Base-by-base conservation (phyloP, 1,140 invertebrate species). In the Nilaparvata lugens region DNA sequence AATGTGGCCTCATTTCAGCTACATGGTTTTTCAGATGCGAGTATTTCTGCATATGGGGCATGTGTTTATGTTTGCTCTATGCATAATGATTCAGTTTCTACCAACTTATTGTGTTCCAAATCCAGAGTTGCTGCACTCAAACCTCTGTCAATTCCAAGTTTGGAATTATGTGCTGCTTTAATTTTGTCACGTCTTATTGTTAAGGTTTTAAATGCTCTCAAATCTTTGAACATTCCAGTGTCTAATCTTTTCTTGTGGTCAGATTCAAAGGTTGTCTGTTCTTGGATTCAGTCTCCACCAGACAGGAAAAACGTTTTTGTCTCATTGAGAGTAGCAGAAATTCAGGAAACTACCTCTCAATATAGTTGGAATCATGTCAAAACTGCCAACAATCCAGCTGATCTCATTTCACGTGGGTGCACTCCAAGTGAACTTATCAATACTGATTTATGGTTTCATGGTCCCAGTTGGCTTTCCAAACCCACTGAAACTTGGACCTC, bases 91-190 rank as follows among this genome's bases (percentile, higher is more conserved):
- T 61, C 35, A 38, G 62, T 56, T 61, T 56, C 61, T n/a, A 23
- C 63, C 62, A 19, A 59, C 11, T 9, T 9, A 59, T 67, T 43
- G 28, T 45, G 16, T 52, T 66, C 69, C 4, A 73, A 73, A 60
- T 48, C 62, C 11, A 61, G 67, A 61, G 69, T 73, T 9, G 62
- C 70, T 18, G 71, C 73, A 14, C 35, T 69, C 1, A 67, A 69
- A 54, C 43, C 55, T 14, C 43, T 68, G 0, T 63, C 72, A 1
- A 70, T 75, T 25, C 73, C 73, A 6, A 11, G 69, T 16, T 48
- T 74, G 18, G 74, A 75, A 65, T 56, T 75, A 2, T 66, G 60
- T 19, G 74, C 64, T 24, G 72, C 74, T 4, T 23, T 69, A 11
- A n/a, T 73, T 4, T 55, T 68, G 0, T 63, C 66, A 5, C 43